Evolutionary conservation across 2,113 vertebrate genomes (phyloP).

Genomic region (Lathamus discolor): DNA sequence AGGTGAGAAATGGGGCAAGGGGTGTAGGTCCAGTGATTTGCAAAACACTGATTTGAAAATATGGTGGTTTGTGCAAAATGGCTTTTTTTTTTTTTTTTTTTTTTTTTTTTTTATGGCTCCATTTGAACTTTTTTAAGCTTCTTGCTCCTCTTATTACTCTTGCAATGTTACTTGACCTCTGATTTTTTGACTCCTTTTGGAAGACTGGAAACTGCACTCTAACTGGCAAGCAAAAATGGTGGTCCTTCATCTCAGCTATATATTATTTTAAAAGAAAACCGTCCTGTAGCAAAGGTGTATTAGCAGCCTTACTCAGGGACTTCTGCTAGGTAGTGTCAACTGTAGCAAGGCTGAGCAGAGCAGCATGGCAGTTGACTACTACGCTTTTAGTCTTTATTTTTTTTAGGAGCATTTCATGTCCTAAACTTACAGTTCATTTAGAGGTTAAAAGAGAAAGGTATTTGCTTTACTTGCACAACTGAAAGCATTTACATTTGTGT

Average conservation of each 20-base stretch:
- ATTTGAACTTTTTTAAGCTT: neutral
- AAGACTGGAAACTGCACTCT: neutral
- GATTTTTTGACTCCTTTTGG: neutral
- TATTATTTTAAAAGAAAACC: neutral
- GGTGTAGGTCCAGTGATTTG: neutral
- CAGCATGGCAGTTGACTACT: accelerated
- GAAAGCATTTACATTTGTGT: neutral
- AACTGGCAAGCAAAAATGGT: neutral
- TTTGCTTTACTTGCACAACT: neutral
- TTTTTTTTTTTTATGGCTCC: neutral
- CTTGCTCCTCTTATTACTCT: neutral
- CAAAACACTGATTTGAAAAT: neutral
- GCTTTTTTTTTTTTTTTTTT: slow-evolving; percentile 8
- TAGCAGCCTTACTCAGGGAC: neutral
- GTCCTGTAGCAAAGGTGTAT: neutral
- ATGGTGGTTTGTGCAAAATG: neutral
- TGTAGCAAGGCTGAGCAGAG: neutral
- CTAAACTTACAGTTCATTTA: neutral
- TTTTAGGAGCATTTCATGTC: neutral
- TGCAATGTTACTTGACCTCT: neutral
- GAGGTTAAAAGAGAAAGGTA: neutral
- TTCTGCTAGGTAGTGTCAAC: neutral
- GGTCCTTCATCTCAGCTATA: neutral
- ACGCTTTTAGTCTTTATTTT: neutral
- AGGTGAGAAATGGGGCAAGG: neutral